These are phyloP conservation scores for Ophion ellenae DNA, from an alignment of 2,888 invertebrate species.

Conservation along the genomic window DNA sequence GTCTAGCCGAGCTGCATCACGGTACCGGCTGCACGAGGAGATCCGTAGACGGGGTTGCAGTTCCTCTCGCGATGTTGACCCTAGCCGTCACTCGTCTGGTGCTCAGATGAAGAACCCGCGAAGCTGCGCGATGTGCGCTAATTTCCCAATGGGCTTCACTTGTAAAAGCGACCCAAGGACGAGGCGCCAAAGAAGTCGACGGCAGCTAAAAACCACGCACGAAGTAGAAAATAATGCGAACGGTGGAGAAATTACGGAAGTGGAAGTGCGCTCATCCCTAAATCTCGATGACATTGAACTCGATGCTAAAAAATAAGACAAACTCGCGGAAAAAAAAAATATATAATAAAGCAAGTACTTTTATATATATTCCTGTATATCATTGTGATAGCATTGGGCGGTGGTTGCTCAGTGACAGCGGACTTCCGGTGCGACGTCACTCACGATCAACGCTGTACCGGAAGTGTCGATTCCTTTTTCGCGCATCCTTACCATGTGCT, in stretches of 20 bases:
- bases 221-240: not conserved
- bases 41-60: constrained; percentile 57
- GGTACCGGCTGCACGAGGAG: constrained; percentile 76
- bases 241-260: not conserved
- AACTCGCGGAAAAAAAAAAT: constrained; percentile 5
- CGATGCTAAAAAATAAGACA: not conserved
- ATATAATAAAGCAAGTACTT: constrained; percentile 25
- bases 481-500: not conserved
- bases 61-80: constrained; percentile 72
- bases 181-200: not conserved
- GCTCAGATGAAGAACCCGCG: constrained; percentile 79
- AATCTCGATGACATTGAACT: not conserved
- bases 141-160: constrained; percentile 43
- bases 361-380: constrained; percentile 48
- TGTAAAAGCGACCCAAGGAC: not conserved
- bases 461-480: not conserved
- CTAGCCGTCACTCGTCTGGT: constrained; percentile 74
- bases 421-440: not conserved
- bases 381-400: constrained; percentile 30
- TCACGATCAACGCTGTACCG: constrained; percentile 12
- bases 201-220: not conserved
- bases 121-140: constrained; percentile 45
- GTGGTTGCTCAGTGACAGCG: not conserved
- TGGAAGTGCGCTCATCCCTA: not conserved
- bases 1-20: constrained; percentile 87